Evolutionary conservation across 2,888 invertebrate genomes (phyloP).

Genomic region (Mythimna lalbum): DNA sequence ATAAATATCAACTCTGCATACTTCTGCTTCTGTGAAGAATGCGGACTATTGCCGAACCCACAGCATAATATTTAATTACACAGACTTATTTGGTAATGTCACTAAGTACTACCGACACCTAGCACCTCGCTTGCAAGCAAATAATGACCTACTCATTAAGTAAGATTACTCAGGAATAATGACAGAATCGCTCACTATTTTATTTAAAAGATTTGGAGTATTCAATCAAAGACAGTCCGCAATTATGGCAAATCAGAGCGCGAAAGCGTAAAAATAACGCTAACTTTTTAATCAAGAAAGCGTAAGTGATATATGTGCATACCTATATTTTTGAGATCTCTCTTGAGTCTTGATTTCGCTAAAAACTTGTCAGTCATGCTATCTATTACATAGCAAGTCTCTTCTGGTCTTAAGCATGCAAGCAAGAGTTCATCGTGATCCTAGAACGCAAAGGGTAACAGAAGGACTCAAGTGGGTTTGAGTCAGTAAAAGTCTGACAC

Average conservation of each 20-base stretch:
- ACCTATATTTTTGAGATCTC: conserved; percentile 28
- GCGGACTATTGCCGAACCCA: conserved; percentile 6
- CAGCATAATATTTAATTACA: conserved; percentile 16
- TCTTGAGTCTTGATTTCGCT: conserved; percentile 31
- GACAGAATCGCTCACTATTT: neutral
- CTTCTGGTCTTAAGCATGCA: neutral
- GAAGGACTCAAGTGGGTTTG: no score
- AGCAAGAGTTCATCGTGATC: no score
- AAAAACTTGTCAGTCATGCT: conserved; percentile 36
- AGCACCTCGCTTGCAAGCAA: neutral
- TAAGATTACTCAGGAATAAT: conserved; percentile 25
- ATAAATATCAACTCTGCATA: conserved; percentile 12
- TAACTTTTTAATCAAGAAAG: conserved; percentile 56
- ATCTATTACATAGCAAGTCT: neutral
- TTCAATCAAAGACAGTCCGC: conserved; percentile 20
- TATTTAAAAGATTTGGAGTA: conserved; percentile 19
- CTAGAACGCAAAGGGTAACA: no score
- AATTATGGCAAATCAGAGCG: conserved; percentile 26
- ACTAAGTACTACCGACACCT: conserved; percentile 18
- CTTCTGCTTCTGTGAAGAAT: conserved; percentile 6
- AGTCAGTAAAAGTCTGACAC: no score
- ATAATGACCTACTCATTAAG: conserved; percentile 23
- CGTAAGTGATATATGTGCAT: conserved; percentile 57
- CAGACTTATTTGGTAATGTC: conserved; percentile 25
- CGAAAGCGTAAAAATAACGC: conserved; percentile 46